Base-by-base conservation (phyloP, 2,113 vertebrate species). In the Pleuronectes platessa region DNA sequence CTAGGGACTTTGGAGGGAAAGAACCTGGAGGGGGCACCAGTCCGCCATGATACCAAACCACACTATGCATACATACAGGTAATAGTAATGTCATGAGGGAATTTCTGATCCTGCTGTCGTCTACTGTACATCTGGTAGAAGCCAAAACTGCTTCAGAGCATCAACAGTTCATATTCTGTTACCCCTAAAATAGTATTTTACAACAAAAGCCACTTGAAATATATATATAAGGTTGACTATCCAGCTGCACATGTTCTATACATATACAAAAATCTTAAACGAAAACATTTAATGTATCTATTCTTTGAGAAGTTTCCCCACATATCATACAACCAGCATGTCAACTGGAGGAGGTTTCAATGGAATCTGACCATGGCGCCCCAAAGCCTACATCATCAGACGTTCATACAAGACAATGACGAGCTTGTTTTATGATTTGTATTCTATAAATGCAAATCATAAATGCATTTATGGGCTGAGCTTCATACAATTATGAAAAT, bases 321-420 rank as follows among this genome's bases (percentile, higher is more conserved):
- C 31, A 1, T 31, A 31, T 31, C 31, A 31, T 31, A 27, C 26
- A 4, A 27, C 26, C 26, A 27, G 26, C 26, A 2, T 24, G 24
- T 24, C 24, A 24, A 2, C 24, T 24, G 24, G 24, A 24, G 24
- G 24, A 24, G 24, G 24, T 24, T 24, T 24, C 24, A 24, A 24
- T 2, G 24, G 24, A 24, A 24, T 2, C 24, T 24, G 24, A 24
- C 24, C 24, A 74, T 2, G 76, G 35, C 8, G 78, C 71, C 10
- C 89, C 92, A 69, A 96, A 97, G 35, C 85, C 97, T 97, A 74
- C 4, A 40, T 4, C 49, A 70, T 54, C 31, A 67, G 58, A 14
- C 13, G 9, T 24, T 71, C 24, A 55, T 20, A 70, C 0, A 21
- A 10, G n/a, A 66, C 1, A 26, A 17, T 2, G 20, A 21, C 37